Base-by-base conservation (phyloP, 2,797 vertebrate species). In the Argyrosomus regius region DNA sequence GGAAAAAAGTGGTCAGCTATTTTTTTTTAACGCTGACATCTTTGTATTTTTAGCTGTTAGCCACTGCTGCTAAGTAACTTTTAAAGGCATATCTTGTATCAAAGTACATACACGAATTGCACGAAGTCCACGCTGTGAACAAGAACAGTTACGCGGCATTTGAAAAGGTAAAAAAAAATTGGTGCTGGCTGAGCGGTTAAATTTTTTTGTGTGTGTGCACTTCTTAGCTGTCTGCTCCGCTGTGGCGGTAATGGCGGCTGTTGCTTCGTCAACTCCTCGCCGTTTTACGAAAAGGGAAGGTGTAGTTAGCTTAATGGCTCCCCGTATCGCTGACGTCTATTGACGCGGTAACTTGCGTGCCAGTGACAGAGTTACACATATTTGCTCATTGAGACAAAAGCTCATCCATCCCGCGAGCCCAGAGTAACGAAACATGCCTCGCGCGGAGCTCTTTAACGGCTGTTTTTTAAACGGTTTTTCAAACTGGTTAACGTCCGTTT, bases 261-360 rank as follows among this genome's bases (percentile, higher is more conserved):
- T 78, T 67, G 87, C 92, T 84, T 77, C 90, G 93, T 90, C 88
- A 87, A 78, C 92, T 90, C 86, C 84, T 92, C 90, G 93, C 79
- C 85, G 90, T 85, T 93, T 82, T 89, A 90, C 89, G 92, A 91
- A 93, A 83, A 92, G 93, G 92, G 95, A 95, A 95, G 94, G 94
- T 92, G 94, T 93, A 92, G 91, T 91, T 93, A 92, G 94, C 92
- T 89, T 95, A 95, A 95, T 96, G 95, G 95, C 93, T 95, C 93
- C 93, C 89, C 93, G 95, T 92, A 92, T 92, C 95, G 95, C 96
- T 96, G 96, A 96, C 96, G 96, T 96, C 94, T 96, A 88, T 96
- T 95, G 96, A 96, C 95, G 95, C 95, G 95, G 88, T 92, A 88
- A 93, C 87, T 94, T 95, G 95, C 95, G 95, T 96, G 93, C 92